A percentile compares a stretch with the other conserved stretches of the same genome.
These are phyloP conservation scores for Eumaeus atala DNA, from an alignment of 1,140 invertebrate genomes.

Conservation along the genomic window DNA sequence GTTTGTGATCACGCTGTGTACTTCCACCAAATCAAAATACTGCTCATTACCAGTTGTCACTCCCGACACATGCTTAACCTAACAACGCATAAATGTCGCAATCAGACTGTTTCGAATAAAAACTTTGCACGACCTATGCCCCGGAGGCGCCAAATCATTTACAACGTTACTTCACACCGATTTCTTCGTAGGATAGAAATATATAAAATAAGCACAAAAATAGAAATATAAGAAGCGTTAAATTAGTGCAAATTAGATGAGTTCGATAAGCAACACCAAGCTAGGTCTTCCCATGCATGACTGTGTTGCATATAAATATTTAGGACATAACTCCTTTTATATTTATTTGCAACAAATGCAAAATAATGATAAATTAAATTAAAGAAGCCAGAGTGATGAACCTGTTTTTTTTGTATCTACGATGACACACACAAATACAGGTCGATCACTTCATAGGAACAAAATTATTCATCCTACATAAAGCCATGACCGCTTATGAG, in stretches of 20 bases:
- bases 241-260: conserved; percentile 46
- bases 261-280: conserved; percentile 45
- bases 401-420: background rate
- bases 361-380: conserved; percentile 6
- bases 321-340: conserved; percentile 11
- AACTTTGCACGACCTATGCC: conserved; percentile 43
- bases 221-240: conserved; percentile 45
- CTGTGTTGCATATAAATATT: conserved; percentile 22
- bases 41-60: background rate
- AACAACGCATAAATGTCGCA: background rate
- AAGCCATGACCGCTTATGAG: background rate
- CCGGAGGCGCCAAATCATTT: conserved; percentile 68
- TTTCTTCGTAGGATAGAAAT: conserved; percentile 55
- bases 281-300: conserved; percentile 29
- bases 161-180: conserved; percentile 53
- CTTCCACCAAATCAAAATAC: background rate
- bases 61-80: conserved; percentile 23
- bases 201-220: conserved; percentile 38
- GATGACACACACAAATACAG: background rate
- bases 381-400: conserved; percentile 3
- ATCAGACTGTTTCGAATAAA: conserved; percentile 1
- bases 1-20: background rate
- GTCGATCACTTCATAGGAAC: background rate
- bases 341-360: conserved; percentile 8
- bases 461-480: conserved; percentile 3